A percentile compares a stretch with the other conserved stretches of the same genome.
These are phyloP conservation scores for Xylocampa areola DNA, from an alignment of 2,888 invertebrate genomes.

Conservation along the genomic window DNA sequence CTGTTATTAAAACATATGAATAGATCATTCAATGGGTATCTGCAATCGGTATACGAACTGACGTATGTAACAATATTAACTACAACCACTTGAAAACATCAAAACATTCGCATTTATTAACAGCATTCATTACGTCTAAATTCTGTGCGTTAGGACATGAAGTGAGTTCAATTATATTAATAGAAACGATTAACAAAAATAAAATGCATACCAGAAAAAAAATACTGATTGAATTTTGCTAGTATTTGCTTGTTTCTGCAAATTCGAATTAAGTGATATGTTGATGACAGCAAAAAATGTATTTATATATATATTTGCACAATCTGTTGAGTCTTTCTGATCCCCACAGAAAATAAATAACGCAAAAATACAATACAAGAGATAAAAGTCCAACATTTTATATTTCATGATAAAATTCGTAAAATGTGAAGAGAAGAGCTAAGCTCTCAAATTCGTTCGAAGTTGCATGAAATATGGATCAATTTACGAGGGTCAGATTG, in stretches of 20 bases:
- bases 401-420: constrained; percentile 4
- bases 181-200: neutral
- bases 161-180: constrained; percentile 21
- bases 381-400: neutral
- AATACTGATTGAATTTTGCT: neutral
- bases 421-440: constrained; percentile 1
- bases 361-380: neutral
- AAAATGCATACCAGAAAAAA: neutral
- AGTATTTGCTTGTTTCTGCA: no score
- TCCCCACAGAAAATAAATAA: neutral
- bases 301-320: neutral
- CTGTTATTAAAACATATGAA: neutral
- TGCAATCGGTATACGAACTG: constrained; percentile 10
- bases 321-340: neutral
- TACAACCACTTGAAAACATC: constrained; percentile 45
- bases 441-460: constrained; percentile 18
- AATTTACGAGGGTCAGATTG: constrained; percentile 28
- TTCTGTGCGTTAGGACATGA: constrained; percentile 48
- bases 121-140: constrained; percentile 46
- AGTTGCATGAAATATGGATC: constrained; percentile 39
- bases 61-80: constrained; percentile 28
- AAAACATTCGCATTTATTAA: constrained; percentile 48
- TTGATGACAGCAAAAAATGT: no score
- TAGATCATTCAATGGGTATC: constrained; percentile 6
- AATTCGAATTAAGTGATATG: no score